Percentiles rank a stretch among this genome's conserved stretches.
phyloP scores from a whole-genome alignment of 2,797 vertebrate genomes.

The Myotis myotis region DNA sequence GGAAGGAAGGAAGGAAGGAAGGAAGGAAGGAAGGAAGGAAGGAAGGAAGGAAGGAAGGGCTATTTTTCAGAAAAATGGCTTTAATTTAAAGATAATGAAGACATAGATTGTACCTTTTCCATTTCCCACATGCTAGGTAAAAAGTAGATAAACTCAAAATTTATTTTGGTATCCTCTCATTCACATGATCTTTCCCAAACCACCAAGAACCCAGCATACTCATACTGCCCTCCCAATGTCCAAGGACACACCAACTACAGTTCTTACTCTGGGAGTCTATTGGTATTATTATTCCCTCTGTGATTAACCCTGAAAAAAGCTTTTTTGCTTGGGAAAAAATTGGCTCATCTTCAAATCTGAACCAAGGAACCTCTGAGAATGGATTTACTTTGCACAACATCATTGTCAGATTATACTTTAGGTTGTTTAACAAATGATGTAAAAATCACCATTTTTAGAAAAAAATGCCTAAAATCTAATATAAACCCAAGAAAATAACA shows the following conservation, averaged over 20 bases:
- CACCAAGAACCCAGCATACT: background rate
- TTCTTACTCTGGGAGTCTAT: background rate
- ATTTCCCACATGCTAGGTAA: background rate
- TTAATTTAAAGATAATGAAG: background rate
- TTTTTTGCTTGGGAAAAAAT: background rate
- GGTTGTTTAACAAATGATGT: background rate
- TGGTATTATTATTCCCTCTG: background rate
- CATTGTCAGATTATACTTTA: background rate
- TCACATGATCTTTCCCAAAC: background rate
- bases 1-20: accelerated
- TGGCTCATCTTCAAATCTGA: slow-evolving; percentile 3
- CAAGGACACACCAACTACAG: background rate
- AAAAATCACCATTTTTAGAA: background rate
- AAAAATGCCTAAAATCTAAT: background rate
- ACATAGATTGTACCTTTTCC: background rate
- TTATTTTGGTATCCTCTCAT: background rate
- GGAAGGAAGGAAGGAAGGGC: too few species aligned
- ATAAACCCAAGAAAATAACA: background rate
- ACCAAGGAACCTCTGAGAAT: background rate
- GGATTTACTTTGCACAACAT: background rate
- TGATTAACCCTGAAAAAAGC: background rate
- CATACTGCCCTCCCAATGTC: background rate
- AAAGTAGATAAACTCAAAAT: background rate
- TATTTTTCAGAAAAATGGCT: background rate
- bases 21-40: background rate